Base-by-base conservation (phyloP, 2,888 invertebrate genomes). In the Leucophenga maculata region DNA sequence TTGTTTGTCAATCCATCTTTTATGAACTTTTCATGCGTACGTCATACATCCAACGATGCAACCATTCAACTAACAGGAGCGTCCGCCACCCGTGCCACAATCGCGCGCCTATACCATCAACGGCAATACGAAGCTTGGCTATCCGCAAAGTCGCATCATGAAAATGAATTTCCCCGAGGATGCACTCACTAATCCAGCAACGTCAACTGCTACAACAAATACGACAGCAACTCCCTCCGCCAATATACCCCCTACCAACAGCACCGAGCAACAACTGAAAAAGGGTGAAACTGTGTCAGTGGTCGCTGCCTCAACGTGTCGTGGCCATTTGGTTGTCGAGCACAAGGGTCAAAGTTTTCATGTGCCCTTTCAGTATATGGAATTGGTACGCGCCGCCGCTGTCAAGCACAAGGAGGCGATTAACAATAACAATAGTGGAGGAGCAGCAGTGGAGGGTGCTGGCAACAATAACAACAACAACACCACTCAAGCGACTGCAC, bases 141-240 rank as follows among this genome's bases (percentile, higher is more conserved):
- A 97, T 90, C 97, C 97, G 74, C 97, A 97, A 90, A 94, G 93
- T 78, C 92, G 97, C 85, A 91, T 95, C 70, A 96, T 97, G 94
- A 95, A 95, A 89, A 94, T 94, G 91, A 94, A 94, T 78, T 97
- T 94, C 90, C 93, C 94, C 77, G 93, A 93, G 91, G 88, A 89
- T 77, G 85, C 87, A 32, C 78, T 84, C 48, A 79, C 84, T 71
- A 87, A 86, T 83, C 81, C 87, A 67, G 73, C 84, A 66, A 74
- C 81, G 48, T 77, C 72, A 20, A 60, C 72, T 52, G 65, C 82
- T 50, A 77, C 73, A 22, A 55, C 72, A 52, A 59, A 71, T 50
- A 48, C n/a, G n/a, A n/a, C 72, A 39, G 73, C 84, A 67, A 74
- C 82, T 50, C 76, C 72, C n/a, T 62, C 70, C 32, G 62, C 71